Conservation (phyloP, 2,113 vertebrate genomes). For the Oncorhynchus nerka region DNA sequence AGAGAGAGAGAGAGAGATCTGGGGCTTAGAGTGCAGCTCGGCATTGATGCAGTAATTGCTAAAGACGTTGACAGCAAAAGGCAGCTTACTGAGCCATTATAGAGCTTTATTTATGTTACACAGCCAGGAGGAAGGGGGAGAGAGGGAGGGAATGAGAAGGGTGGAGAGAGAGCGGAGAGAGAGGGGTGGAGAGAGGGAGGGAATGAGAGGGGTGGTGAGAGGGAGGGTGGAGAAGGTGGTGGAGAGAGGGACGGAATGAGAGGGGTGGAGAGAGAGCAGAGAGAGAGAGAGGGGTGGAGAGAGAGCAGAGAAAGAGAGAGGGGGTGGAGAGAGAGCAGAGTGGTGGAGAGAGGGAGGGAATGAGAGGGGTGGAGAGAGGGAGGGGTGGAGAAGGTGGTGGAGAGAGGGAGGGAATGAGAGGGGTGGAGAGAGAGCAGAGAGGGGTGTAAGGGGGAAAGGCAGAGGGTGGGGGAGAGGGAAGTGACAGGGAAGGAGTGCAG, state of each 20-base stretch:
- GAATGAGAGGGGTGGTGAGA: too few relatives aligned
- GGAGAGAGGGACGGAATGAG: too few relatives aligned
- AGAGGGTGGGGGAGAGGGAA: too few relatives aligned
- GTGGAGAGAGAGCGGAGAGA: not conserved
- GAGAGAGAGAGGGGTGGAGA: slow-evolving; percentile 1
- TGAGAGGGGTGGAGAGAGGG: too few relatives aligned
- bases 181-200: not conserved
- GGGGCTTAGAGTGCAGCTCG: slow-evolving; percentile 51
- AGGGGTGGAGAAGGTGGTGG: too few relatives aligned
- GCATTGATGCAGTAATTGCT: slow-evolving; percentile 69
- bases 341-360: too few relatives aligned
- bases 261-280: too few relatives aligned
- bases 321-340: not conserved
- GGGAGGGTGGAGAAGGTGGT: too few relatives aligned
- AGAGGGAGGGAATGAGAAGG: slow-evolving; percentile 41
- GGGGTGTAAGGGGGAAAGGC: too few relatives aligned
- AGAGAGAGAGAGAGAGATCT: slow-evolving; percentile 19
- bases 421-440: too few relatives aligned
- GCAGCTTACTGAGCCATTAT: slow-evolving; percentile 75
- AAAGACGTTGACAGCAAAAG: slow-evolving; percentile 74
- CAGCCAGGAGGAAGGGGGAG: slow-evolving; percentile 47
- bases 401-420: not conserved
- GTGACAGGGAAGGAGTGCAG: too few relatives aligned
- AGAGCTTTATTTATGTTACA: slow-evolving; percentile 74
- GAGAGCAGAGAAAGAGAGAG: slow-evolving; percentile 16